Evolutionary conservation across 2,797 vertebrate genomes (phyloP).

Genomic region (Manis crassicaudata): DNA sequence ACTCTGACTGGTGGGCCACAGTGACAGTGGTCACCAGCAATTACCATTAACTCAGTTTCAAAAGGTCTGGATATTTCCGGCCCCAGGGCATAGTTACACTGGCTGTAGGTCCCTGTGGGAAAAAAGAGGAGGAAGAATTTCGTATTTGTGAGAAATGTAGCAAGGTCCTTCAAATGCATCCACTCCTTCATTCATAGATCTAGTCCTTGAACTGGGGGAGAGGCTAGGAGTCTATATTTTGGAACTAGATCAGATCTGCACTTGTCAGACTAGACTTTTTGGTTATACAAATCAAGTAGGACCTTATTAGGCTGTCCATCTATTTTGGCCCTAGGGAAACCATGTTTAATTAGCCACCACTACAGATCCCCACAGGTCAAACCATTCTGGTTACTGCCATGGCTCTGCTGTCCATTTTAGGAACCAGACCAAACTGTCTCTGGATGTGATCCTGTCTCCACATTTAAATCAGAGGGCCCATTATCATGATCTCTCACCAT

Average conservation of each 20-base stretch:
- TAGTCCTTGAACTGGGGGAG: neutral
- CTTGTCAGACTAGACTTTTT: neutral
- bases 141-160: neutral
- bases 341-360: neutral
- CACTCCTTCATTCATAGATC: neutral
- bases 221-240: neutral
- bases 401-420: neutral
- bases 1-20: neutral
- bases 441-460: neutral
- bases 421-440: neutral
- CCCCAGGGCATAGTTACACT: neutral
- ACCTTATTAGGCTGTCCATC: slow-evolving; percentile 20
- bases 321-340: slow-evolving; percentile 37
- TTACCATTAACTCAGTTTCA: slow-evolving; percentile 21
- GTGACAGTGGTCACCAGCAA: neutral
- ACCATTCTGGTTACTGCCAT: neutral
- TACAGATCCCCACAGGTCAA: neutral
- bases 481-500: neutral
- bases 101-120: neutral
- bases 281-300: slow-evolving; percentile 6
- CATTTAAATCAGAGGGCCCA: slow-evolving; percentile 3
- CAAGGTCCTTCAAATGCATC: neutral
- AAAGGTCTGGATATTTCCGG: slow-evolving; percentile 5
- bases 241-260: neutral
- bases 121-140: slow-evolving; percentile 6